Evolutionary conservation across 2,113 vertebrate genomes (phyloP), one percentile per base, ranked within the genome.

Genomic region (Brachypodius melanocephalos): DNA sequence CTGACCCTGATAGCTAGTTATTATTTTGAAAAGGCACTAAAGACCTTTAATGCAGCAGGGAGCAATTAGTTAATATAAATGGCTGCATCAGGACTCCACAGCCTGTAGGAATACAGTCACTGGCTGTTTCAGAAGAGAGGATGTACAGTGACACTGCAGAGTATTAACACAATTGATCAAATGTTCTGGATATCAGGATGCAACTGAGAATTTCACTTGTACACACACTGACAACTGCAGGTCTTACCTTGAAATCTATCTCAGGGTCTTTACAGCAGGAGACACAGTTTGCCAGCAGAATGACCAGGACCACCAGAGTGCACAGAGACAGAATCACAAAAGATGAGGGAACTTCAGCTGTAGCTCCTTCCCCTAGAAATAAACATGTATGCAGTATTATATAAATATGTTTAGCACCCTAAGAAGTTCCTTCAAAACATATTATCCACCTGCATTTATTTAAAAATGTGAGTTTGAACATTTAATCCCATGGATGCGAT

Each of bases 221-320:
- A 21, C 17, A 62, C 20, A 72, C 22, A 32, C 3, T 43, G 48
- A 43, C 32, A n/a, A 45, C 38, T 49, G n/a, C 62, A 72, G 61
- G 28, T 32, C 98, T 98, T 97, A 99, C 99, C 99, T 99, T 99
- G 97, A 99, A 99, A 97, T 99, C 98, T 96, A 99, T 99, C 97
- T 99, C 99, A 5, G 98, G 98, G 86, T 99, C 98, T 97, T 99
- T 99, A 97, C 99, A 99, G 98, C 99, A 99, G 97, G 98, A 99
- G 62, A 98, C 98, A 88, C 99, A 99, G 97, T 99, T 99, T 65
- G 98, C 97, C 46, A 99, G 97, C 94, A 99, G 73, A 71, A 99
- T 96, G 46, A 99, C 97, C 92, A 99, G 94, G 34, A 98, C 96
- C 62, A 98, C 93, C 36, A 99, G 97, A 65, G 97, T 97, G 74